Evolutionary conservation across 2,797 vertebrate genomes (phyloP).

Genomic region (Enteromius fasciolatus): DNA sequence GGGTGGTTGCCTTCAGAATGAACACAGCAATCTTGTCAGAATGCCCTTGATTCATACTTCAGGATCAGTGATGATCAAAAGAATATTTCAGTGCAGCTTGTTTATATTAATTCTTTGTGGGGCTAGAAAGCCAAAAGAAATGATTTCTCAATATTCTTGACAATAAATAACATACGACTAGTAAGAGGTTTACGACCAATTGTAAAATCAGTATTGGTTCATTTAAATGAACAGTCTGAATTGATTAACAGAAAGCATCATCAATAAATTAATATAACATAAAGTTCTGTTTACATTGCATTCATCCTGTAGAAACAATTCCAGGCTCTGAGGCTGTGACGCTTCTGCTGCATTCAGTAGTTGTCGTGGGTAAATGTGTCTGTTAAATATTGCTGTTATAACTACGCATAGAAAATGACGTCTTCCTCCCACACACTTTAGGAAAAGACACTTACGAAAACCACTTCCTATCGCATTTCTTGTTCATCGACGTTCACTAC

Average conservation of each 20-base stretch:
- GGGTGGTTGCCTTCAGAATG: not conserved
- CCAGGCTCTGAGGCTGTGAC: slow-evolving; percentile 54
- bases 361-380: slow-evolving; percentile 67
- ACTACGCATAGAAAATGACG: not conserved
- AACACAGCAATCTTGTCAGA: not conserved
- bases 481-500: slow-evolving; percentile 37
- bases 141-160: not conserved
- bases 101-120: not conserved
- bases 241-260: not conserved
- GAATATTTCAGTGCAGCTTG: not conserved
- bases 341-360: slow-evolving; percentile 60
- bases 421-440: slow-evolving; percentile 52
- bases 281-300: slow-evolving; percentile 63
- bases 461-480: slow-evolving; percentile 61
- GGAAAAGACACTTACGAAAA: slow-evolving; percentile 56
- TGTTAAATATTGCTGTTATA: slow-evolving; percentile 54
- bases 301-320: slow-evolving; percentile 67
- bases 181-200: not conserved
- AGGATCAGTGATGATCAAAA: not conserved
- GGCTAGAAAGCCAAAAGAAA: not conserved
- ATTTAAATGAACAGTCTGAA: slow-evolving; percentile 4
- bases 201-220: not conserved
- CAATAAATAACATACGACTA: not conserved
- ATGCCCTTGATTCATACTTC: not conserved
- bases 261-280: no score